A percentile compares a stretch with the other conserved stretches of the same genome.
Conservation (phyloP, 2,113 vertebrate species). For the Dinomys branickii region DNA sequence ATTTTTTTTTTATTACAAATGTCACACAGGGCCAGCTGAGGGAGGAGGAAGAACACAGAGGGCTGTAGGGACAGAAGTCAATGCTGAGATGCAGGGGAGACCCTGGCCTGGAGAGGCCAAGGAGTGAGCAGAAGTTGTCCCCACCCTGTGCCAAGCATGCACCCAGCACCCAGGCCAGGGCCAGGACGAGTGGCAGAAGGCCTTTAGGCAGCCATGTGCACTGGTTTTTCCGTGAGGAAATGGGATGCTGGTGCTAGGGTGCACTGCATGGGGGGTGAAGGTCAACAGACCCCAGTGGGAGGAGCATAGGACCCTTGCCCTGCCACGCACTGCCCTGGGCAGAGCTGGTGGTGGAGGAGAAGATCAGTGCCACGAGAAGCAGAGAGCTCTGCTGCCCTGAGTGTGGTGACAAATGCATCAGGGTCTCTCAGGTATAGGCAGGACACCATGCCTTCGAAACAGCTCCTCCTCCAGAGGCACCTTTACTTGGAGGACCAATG, state of each 20-base stretch:
- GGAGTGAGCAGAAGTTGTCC: neutral
- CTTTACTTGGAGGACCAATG: rapidly evolving
- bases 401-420: neutral
- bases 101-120: neutral
- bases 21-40: constrained; percentile 80
- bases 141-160: neutral
- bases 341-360: neutral
- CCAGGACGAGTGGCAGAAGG: neutral
- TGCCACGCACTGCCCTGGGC: neutral
- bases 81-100: neutral
- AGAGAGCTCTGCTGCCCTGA: neutral
- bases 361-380: neutral
- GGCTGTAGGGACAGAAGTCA: neutral
- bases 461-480: neutral
- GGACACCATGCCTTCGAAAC: neutral
- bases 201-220: neutral
- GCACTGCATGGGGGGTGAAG: neutral
- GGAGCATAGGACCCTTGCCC: neutral
- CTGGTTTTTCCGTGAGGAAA: neutral
- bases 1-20: constrained; percentile 79
- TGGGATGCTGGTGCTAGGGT: neutral
- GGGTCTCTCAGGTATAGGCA: neutral
- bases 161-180: neutral
- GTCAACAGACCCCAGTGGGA: neutral
- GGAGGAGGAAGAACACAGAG: constrained; percentile 74